Conservation (phyloP, 2,797 vertebrate genomes). For the Carcharodon carcharias region DNA sequence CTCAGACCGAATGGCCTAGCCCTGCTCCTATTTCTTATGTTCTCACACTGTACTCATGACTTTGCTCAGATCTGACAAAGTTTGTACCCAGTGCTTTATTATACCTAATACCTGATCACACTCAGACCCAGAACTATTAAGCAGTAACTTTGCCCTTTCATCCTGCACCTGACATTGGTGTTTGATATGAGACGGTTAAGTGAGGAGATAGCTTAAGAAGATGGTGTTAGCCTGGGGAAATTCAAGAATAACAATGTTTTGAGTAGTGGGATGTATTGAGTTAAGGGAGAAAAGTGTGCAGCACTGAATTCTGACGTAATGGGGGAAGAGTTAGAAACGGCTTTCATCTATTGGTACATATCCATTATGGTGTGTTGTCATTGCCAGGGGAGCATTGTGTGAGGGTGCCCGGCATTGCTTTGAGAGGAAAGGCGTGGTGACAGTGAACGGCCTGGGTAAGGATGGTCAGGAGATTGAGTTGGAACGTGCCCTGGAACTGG, state of each 20-base stretch:
- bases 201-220: neutral
- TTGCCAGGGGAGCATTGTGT: conserved; percentile 58
- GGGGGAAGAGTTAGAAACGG: neutral
- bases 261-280: neutral
- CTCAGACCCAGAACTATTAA: neutral
- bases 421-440: conserved; percentile 68
- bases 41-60: too few relatives aligned
- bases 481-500: conserved; percentile 75
- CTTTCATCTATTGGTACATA: neutral
- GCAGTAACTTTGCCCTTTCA: neutral
- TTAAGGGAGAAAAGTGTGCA: neutral
- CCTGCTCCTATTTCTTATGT: too few relatives aligned
- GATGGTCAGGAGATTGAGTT: conserved; percentile 49
- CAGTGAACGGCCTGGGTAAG: conserved; percentile 50
- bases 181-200: neutral
- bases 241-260: neutral
- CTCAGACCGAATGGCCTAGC: too few relatives aligned
- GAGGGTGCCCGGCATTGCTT: conserved; percentile 68
- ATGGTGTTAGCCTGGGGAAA: neutral
- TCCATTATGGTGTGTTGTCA: neutral
- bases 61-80: neutral
- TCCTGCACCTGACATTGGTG: too few relatives aligned
- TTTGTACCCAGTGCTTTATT: neutral
- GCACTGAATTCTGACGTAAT: neutral
- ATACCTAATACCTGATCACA: neutral